phyloP scores from a whole-genome alignment of 2,888 invertebrate species.

The Patella caerulea region DNA sequence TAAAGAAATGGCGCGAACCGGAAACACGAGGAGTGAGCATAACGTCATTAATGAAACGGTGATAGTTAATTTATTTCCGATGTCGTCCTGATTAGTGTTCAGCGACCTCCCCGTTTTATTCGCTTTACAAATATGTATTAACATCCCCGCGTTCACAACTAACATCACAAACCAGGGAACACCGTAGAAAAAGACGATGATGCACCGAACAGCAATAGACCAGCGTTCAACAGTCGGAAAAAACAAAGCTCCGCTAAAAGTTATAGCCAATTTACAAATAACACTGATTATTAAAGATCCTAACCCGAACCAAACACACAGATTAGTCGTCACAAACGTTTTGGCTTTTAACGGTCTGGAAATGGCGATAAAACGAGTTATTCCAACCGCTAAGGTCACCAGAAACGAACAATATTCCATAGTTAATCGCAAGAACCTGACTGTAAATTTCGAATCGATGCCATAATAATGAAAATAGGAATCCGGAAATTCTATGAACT shows the following conservation, averaged over 20 bases:
- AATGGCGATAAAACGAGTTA: not conserved
- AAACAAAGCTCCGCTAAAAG: slow-evolving; percentile 2
- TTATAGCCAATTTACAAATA: not conserved
- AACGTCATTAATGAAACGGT: slow-evolving; percentile 3
- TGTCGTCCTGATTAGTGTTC: not conserved
- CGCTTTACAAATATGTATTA: not conserved
- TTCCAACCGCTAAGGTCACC: not conserved
- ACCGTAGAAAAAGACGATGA: not conserved
- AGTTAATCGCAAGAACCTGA: not conserved
- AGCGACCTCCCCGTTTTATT: not conserved
- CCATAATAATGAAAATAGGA: not conserved
- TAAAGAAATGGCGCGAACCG: not conserved
- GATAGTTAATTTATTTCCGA: not conserved
- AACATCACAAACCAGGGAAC: slow-evolving; percentile 2
- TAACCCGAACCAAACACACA: not conserved
- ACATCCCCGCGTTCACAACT: not conserved
- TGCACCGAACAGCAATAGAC: not conserved
- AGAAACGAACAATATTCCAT: slow-evolving; percentile 5
- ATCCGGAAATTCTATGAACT: slow-evolving; percentile 1
- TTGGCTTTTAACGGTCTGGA: slow-evolving; percentile 1
- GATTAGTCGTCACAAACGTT: not conserved
- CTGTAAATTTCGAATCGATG: not conserved
- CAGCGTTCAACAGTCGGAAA: not conserved
- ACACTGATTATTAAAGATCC: not conserved
- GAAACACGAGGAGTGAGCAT: not conserved